Evolutionary conservation across 2,888 invertebrate species (phyloP).

Genomic region (Epinotia bilunana): DNA sequence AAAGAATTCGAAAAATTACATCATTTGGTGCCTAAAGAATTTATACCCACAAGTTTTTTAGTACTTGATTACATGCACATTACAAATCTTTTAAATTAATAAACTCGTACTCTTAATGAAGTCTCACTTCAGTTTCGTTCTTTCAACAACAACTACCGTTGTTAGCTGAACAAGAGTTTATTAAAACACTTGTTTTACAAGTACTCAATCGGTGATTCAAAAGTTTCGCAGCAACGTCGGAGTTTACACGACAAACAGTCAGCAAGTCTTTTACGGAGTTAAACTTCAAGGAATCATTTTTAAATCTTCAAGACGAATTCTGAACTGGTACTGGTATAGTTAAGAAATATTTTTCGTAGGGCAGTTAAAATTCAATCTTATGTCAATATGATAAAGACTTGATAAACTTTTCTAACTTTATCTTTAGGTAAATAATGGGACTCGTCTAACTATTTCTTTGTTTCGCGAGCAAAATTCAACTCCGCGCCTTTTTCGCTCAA

Average conservation of each 20-base stretch:
- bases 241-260: slow-evolving; percentile 18
- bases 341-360: background rate
- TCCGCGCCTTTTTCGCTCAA: slow-evolving; percentile 49
- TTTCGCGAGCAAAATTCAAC: slow-evolving; percentile 44
- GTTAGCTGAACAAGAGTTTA: slow-evolving; percentile 1
- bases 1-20: no score
- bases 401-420: background rate
- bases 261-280: slow-evolving; percentile 11
- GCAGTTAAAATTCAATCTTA: background rate
- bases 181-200: slow-evolving; percentile 9
- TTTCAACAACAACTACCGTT: background rate
- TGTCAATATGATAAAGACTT: background rate
- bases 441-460: slow-evolving; percentile 39
- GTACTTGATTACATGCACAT: no score
- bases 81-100: no score
- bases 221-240: slow-evolving; percentile 11
- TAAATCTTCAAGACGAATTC: slow-evolving; percentile 15
- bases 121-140: no score
- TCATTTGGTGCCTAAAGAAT: no score
- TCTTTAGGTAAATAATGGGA: slow-evolving; percentile 25
- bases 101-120: no score
- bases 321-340: slow-evolving; percentile 12
- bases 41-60: no score
- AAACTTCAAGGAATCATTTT: slow-evolving; percentile 32
- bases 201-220: slow-evolving; percentile 13